These are phyloP conservation scores for Cephonodes hylas DNA, from an alignment of 2,888 invertebrate species.

Conservation along the genomic window DNA sequence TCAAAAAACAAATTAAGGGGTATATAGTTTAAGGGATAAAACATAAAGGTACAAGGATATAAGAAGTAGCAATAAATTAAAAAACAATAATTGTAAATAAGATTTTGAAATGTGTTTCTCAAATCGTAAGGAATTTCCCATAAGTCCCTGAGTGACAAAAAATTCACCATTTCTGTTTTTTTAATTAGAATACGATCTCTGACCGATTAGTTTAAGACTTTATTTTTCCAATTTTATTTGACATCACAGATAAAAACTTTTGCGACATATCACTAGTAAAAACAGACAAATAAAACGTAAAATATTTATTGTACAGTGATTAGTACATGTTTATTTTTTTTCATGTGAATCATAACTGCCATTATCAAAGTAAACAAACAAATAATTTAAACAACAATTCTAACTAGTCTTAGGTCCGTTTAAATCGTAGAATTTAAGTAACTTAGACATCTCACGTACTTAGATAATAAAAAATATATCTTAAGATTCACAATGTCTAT, in stretches of 20 bases:
- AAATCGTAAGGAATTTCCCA: slow-evolving; percentile 3
- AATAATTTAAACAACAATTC: slow-evolving; percentile 33
- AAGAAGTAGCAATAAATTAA: too few relatives aligned
- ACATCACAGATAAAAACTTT: background rate
- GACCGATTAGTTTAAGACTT: slow-evolving; percentile 31
- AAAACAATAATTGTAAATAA: too few relatives aligned
- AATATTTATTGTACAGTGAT: slow-evolving; percentile 1
- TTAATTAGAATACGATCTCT: slow-evolving; percentile 48
- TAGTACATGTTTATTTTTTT: slow-evolving; percentile 2
- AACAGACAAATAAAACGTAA: background rate
- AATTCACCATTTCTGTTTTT: slow-evolving; percentile 13
- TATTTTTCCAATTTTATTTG: background rate
- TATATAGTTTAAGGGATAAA: too few relatives aligned
- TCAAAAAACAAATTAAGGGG: too few relatives aligned
- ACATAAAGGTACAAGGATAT: too few relatives aligned
- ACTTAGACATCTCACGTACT: background rate
- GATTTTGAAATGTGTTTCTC: too few relatives aligned
- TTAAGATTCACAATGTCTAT: background rate
- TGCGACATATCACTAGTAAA: background rate
- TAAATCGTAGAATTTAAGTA: slow-evolving; percentile 25
- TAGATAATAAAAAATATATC: background rate
- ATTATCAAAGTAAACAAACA: slow-evolving; percentile 31
- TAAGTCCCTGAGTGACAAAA: slow-evolving; percentile 18
- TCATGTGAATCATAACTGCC: slow-evolving; percentile 44
- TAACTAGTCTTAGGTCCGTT: slow-evolving; percentile 53